Base-by-base conservation (phyloP, 2,797 vertebrate species). In the Sebastes itinus region DNA sequence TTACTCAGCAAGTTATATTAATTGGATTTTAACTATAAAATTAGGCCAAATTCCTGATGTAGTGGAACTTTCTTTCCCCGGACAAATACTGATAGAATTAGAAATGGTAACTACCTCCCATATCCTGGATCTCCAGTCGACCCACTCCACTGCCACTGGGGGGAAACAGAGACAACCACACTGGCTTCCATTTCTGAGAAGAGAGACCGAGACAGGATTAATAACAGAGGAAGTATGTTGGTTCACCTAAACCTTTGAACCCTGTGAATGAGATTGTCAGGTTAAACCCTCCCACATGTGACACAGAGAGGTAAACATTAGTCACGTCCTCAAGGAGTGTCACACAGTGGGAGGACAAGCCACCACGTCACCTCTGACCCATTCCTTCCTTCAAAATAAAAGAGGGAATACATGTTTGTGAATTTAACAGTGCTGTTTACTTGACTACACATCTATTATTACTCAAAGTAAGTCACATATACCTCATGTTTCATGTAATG, bases 181-280 rank as follows among this genome's bases (percentile, higher is more conserved):
- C 96, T n/a, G 95, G 95, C 93, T 96, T 97, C 98, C 98, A 99
- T 70, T 96, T 96, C 98, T 99, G 91, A 78, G 7, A n/a, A 52
- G 6, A 61, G 55, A 46, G 14, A 79, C 16, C 33, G 27, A 56
- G 1, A 63, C 4, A 32, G 30, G 3, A 6, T 49, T 8, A 69
- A 60, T 28, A 61, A 69, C 22, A 69, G 22, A 25, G 60, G 33
- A n/a, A 10, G 7, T 52, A 42, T 42, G 38, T 42, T 42, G 14
- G 38, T 16, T 16, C 14, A 35, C 18, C 20, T 56, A 22, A 70
- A 7, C 18, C 18, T 12, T 46, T 20, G 38, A 38, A 38, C 4
- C 2, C 7, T 63, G 52, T 38, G 35, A 38, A 22, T 23, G n/a
- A 13, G 35, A 28, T 2, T 5, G 6, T 22, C 22, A 60, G 64